Base-by-base conservation (phyloP, 1,140 invertebrate genomes). In the Drosophila nigromelanica region DNA sequence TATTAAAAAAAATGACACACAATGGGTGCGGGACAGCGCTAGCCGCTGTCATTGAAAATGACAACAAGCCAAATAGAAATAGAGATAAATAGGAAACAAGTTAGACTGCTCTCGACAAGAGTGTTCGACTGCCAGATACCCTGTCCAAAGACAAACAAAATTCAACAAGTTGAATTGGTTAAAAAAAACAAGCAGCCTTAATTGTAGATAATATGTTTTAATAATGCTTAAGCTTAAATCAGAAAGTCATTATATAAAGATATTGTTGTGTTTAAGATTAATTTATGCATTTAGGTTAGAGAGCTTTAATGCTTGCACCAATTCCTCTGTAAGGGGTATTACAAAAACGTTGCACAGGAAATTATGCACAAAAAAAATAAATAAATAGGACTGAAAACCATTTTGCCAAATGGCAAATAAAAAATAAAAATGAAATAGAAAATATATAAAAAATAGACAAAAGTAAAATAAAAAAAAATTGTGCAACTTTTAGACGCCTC, bases 1-100 rank as follows among this genome's bases (percentile, higher is more conserved):
- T 59, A 30, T 47, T 61, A 27, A 70, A 45, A 42, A 42, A 40
- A 12, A 66, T 62, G 50, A 37, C 39, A 51, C 54, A 73, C 63
- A 73, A 73, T 73, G 66, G 64, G 35, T 14, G 39, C 21, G 52
- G 61, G 51, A 42, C 51, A 55, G 47, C 62, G 51, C 43, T 76
- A 51, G 71, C 64, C 39, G 71, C 78, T 86, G 81, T 86, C 82
- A 81, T 81, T 63, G 71, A 76, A 75, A 87, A 70, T 78, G 82
- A 81, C 82, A 86, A 85, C 73, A 78, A 76, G 55, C 52, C 42
- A 42, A 69, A 69, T 68, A 40, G 63, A 59, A 60, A 47, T 59
- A 47, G 47, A 63, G 52, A 78, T 72, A 80, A 72, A 62, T 51
- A 54, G 51, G 8, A 52, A 30, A 3, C 11, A 45, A 42, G 30